Evolutionary conservation across 2,888 invertebrate genomes (phyloP), one percentile per base, ranked within the genome.

Genomic region (Cataglyphis albicans): DNA sequence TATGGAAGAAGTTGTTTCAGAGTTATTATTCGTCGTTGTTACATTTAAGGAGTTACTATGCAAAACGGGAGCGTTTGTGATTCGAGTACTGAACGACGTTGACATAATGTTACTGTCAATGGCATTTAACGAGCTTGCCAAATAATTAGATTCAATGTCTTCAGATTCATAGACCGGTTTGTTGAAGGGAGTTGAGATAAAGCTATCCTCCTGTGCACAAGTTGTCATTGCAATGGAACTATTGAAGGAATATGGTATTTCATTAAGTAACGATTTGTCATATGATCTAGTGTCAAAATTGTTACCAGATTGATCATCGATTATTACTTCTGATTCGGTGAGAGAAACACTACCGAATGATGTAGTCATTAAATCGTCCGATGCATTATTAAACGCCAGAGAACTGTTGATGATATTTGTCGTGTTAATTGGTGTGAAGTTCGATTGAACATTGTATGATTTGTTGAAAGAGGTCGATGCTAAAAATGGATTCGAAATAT

Each of bases 51-150:
- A 72, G 41, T 81, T 65, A 32, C 76, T 65, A 35, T 82, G 82
- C 10, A 86, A 38, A 52, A 80, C 76, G 35, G 88, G 74, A 74
- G 72, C 75, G 29, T 78, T 83, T 12, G 83, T 32, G 25, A 73
- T 59, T 55, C 74, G 74, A 7, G 88, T 91, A 68, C 89, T 91
- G 65, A 94, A 94, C 25, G 94, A 93, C 18, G 93, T 93, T 3
- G 93, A 92, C 91, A 92, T 93, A 7, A 93, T 87, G 80, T 93
- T 92, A 55, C 80, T 91, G 32, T 91, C 92, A 7, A 89, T 83
- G 48, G 88, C 91, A 18, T 89, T 87, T 63, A 90, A 87, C 0
- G 90, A 85, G 55, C 87, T 86, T 29, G 86, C 81, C n/a, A 89
- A 81, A 48, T 90, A 75, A 63, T 83, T 87, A 1, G 90, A 85